Conservation (phyloP, 2,797 vertebrate species). For the Macrochelys suwanniensis region DNA sequence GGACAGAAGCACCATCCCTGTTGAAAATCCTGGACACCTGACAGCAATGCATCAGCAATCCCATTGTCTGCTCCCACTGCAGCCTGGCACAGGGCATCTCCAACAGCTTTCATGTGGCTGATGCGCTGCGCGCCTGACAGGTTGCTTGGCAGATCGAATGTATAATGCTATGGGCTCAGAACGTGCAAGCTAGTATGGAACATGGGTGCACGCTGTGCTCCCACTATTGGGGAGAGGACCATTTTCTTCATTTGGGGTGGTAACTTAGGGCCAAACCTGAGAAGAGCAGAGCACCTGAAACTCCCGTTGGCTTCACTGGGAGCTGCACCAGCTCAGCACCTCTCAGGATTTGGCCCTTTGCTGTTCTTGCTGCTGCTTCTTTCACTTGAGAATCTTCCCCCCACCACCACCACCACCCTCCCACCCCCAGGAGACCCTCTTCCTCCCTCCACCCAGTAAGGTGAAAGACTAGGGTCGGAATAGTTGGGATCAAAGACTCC, state of each 20-base stretch:
- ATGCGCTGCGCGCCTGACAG: not conserved
- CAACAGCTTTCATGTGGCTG: not conserved
- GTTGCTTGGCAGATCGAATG: not conserved
- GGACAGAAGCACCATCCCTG: not conserved
- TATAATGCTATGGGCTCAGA: not conserved
- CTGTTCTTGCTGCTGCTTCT: not conserved
- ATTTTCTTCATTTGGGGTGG: not conserved
- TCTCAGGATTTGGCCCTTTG: not conserved
- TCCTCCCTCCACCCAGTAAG: constrained; percentile 1
- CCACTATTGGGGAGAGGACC: not conserved
- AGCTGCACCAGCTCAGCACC: rapidly evolving
- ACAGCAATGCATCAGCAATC: not conserved
- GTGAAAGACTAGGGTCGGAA: not conserved
- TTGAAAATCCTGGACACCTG: not conserved
- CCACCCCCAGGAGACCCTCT: not conserved
- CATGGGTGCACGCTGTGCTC: not conserved
- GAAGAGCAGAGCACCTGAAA: constrained; percentile 28
- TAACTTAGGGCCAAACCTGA: not conserved
- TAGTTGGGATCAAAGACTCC: constrained; percentile 13
- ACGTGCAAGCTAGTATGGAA: not conserved
- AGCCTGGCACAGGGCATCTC: not conserved
- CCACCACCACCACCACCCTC: not conserved
- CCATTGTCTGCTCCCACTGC: not conserved
- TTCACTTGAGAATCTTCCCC: not conserved
- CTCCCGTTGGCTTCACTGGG: not conserved